Evolutionary conservation across 2,888 invertebrate species (phyloP).

Genomic region (Galerucella calmariensis): DNA sequence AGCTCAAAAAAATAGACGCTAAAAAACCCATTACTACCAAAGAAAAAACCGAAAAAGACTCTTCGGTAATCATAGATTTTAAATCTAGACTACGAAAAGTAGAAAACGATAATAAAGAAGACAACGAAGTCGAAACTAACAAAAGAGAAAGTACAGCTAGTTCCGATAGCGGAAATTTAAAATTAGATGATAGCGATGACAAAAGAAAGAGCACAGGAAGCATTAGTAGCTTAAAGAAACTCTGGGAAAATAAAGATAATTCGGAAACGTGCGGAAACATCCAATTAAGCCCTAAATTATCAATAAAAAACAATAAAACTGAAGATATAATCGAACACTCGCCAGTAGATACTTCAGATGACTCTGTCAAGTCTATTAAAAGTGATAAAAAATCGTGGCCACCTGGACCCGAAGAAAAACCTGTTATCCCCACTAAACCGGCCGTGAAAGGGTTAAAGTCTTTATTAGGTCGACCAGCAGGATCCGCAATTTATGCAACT

Average conservation of each 20-base stretch:
- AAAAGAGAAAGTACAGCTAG: slow-evolving; percentile 66
- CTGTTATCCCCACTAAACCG: slow-evolving; percentile 77
- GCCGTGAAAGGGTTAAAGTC: slow-evolving; percentile 74
- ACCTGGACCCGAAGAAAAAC: slow-evolving; percentile 70
- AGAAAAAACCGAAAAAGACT: slow-evolving; percentile 69
- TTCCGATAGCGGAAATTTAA: slow-evolving; percentile 63
- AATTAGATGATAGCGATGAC: slow-evolving; percentile 77
- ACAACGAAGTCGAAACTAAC: slow-evolving; percentile 60
- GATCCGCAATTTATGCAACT: slow-evolving; percentile 82
- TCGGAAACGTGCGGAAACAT: slow-evolving; percentile 65
- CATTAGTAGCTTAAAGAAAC: slow-evolving; percentile 90
- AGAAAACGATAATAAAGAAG: slow-evolving; percentile 67
- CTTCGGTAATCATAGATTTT: slow-evolving; percentile 81
- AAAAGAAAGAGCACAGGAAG: slow-evolving; percentile 92
- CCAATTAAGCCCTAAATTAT: slow-evolving; percentile 75
- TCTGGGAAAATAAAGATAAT: slow-evolving; percentile 88
- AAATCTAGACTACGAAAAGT: slow-evolving; percentile 87
- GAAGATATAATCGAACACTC: slow-evolving; percentile 64
- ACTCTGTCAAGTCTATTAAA: slow-evolving; percentile 57
- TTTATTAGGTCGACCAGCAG: slow-evolving; percentile 65
- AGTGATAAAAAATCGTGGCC: slow-evolving; percentile 69
- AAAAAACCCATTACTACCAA: slow-evolving; percentile 67
- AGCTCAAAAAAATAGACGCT: slow-evolving; percentile 80
- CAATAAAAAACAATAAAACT: slow-evolving; percentile 65
- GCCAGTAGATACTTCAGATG: slow-evolving; percentile 63